A percentile compares a stretch with the other conserved stretches of the same genome.
These are phyloP conservation scores for Abramis brama DNA, from an alignment of 2,113 vertebrate genomes.

Conservation along the genomic window DNA sequence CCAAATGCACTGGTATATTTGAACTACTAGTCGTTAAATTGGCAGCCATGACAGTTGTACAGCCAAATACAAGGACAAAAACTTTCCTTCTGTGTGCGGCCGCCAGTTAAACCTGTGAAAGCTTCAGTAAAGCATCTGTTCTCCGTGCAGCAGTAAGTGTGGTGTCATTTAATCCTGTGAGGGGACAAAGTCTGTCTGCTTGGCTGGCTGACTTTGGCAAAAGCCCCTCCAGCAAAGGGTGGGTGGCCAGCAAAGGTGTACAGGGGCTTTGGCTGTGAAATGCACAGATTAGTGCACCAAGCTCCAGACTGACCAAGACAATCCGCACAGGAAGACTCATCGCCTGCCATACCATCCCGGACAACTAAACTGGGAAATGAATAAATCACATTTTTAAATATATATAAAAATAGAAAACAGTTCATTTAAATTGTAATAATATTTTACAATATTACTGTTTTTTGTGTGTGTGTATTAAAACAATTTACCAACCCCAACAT, in stretches of 20 bases:
- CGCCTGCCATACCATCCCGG: slow-evolving; percentile 5
- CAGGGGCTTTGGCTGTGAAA: slow-evolving; percentile 24
- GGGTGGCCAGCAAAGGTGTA: slow-evolving; percentile 22
- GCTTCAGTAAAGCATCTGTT: slow-evolving; percentile 17
- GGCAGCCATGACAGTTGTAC: background rate
- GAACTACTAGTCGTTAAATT: slow-evolving; percentile 8
- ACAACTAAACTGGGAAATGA: background rate
- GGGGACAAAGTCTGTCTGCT: background rate
- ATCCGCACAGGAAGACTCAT: background rate
- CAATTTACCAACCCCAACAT: too few species aligned
- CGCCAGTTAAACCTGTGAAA: background rate
- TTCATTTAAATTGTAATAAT: too few species aligned
- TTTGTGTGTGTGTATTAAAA: too few species aligned
- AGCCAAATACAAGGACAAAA: slow-evolving; percentile 21
- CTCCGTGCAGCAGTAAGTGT: background rate
- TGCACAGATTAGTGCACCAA: slow-evolving; percentile 28
- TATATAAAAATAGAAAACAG: too few species aligned
- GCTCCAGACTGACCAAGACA: slow-evolving; percentile 28
- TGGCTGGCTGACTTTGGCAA: slow-evolving; percentile 19
- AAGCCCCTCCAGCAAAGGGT: background rate
- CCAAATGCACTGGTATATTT: slow-evolving; percentile 19
- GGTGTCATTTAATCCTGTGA: slow-evolving; percentile 33
- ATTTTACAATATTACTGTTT: too few species aligned
- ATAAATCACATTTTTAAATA: too few species aligned
- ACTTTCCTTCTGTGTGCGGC: background rate